phyloP scores from a whole-genome alignment of 2,113 vertebrate species.

The Opisthocomus hoazin region DNA sequence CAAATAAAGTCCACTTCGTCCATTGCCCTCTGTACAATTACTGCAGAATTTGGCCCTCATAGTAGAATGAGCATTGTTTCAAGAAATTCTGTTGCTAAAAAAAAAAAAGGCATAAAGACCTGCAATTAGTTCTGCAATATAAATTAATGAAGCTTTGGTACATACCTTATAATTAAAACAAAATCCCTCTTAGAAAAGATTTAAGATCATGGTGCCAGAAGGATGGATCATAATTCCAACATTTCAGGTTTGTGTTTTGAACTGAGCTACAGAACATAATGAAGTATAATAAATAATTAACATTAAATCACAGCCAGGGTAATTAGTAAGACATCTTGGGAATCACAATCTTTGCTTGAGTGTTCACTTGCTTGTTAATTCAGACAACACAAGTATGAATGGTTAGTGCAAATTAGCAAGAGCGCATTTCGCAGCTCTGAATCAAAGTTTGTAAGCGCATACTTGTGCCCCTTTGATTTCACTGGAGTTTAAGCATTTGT shows the following conservation, averaged over 20 bases:
- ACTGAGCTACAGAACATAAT: neutral
- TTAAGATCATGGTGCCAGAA: neutral
- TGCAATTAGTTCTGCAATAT: conserved; percentile 2
- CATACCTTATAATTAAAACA: conserved; percentile 29
- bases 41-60: neutral
- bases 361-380: neutral
- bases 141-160: neutral
- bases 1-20: neutral
- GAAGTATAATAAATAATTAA: conserved; percentile 44
- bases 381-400: neutral
- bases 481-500: neutral
- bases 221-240: neutral
- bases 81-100: neutral
- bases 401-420: neutral
- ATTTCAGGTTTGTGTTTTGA: conserved; percentile 1
- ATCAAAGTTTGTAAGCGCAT: neutral
- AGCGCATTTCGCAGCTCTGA: neutral
- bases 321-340: conserved; percentile 4
- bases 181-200: neutral
- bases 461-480: neutral
- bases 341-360: neutral
- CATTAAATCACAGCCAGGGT: neutral
- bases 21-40: neutral
- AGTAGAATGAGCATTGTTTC: neutral
- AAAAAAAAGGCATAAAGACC: neutral